Evolutionary conservation across 2,113 vertebrate species (phyloP), one percentile per base, ranked within the genome.

Genomic region (Accipiter virgatus): DNA sequence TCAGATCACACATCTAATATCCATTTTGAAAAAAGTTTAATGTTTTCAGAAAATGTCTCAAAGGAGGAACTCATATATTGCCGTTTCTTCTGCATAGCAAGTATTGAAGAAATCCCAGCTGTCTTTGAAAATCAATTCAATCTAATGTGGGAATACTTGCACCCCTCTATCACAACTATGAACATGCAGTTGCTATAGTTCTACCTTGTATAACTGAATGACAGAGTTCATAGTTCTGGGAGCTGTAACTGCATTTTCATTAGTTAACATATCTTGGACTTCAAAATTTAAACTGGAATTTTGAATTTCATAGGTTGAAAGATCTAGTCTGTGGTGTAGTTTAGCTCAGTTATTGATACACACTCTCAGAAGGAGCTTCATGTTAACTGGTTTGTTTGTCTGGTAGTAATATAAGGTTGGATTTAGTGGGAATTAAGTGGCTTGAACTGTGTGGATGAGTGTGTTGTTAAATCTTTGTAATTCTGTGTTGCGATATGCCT

Each of bases 81-180:
- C 19, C 88, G 5, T 59, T 79, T 70, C 13, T 86, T 74, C 45
- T 75, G 18, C 43, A 27, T 43, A 75, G 3, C 40, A 63, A 58
- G 8, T 4, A 10, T 13, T 73, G 65, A 72, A 82, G 56, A 81
- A 84, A 75, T 36, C 32, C 11, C 10, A 52, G 9, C 23, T 79
- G 34, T 48, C 31, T 73, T 66, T 72, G 62, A 80, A 91, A 93
- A 81, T 90, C 26, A 66, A 1, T 70, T 80, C 16, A 42, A 0
- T 72, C 22, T 75, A 56, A 48, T 15, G 15, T 61, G 48, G 13
- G 27, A 48, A 86, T 78, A 58, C 43, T 86, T 47, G 27, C 4
- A 43, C 11, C 6, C 9, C 16, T 45, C 36, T 75, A 5, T 61
- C 0, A 0, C 20, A 89, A 68, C 40, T 5, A 34, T 61, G 13